Percentiles rank a stretch among this genome's conserved stretches.
Conservation (phyloP, 2,888 invertebrate genomes). For the Aphodius sticticus region DNA sequence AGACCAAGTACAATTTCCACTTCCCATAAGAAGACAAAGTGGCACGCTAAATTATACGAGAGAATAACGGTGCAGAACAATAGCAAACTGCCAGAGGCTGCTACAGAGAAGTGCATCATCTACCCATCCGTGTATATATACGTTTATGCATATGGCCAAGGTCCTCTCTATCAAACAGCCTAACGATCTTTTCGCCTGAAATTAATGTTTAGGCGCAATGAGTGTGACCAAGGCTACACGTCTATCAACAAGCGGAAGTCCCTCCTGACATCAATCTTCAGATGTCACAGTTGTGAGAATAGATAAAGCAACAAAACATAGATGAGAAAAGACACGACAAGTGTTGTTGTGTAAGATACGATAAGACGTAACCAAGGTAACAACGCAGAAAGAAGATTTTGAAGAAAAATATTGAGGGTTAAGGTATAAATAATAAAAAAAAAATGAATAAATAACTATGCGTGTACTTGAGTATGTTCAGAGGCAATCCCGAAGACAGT, state of each 20-base stretch:
- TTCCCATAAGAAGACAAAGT: not conserved
- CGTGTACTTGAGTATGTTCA: not conserved
- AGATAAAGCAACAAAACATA: constrained; percentile 50
- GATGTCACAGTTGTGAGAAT: constrained; percentile 59
- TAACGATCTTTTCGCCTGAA: constrained; percentile 52
- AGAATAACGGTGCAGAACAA: not conserved
- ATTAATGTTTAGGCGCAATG: constrained; percentile 54
- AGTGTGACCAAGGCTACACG: constrained; percentile 55
- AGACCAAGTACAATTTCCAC: not conserved
- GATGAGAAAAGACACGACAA: constrained; percentile 41
- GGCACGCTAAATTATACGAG: not conserved
- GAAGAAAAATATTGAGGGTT: not conserved
- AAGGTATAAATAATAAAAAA: not conserved
- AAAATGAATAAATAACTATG: not conserved
- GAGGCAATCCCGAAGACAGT: not conserved
- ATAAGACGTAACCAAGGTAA: not conserved
- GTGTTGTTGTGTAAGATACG: constrained; percentile 49
- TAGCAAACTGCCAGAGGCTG: not conserved
- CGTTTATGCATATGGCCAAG: constrained; percentile 31
- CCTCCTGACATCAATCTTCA: constrained; percentile 55
- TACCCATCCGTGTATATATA: not conserved
- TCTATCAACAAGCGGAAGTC: constrained; percentile 41
- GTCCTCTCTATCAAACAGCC: constrained; percentile 33
- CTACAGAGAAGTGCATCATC: not conserved
- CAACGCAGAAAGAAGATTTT: not conserved